These are phyloP conservation scores for Sthenelais limicola DNA, from an alignment of 2,888 invertebrate genomes.

Conservation along the genomic window DNA sequence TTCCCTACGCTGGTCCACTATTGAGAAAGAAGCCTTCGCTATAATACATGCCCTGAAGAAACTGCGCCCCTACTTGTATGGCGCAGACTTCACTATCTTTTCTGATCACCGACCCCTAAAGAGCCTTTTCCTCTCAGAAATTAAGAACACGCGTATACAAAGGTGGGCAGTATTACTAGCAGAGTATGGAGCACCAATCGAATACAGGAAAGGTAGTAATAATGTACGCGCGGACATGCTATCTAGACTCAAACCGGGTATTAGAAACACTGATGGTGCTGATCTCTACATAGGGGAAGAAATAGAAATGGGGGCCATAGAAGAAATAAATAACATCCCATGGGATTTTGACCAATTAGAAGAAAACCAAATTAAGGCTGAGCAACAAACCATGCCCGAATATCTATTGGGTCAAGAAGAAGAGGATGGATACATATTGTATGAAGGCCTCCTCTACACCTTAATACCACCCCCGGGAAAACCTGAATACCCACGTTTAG, in stretches of 20 bases:
- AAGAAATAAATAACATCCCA: no score
- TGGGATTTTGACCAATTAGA: not conserved
- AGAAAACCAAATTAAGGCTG: not conserved
- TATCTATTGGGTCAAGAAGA: not conserved
- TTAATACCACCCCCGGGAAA: not conserved
- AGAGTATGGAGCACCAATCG: conserved; percentile 23
- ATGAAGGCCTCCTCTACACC: not conserved
- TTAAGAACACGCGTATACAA: conserved; percentile 20
- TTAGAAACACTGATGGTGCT: no score
- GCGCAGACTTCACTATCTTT: conserved; percentile 18
- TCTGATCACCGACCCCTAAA: conserved; percentile 35
- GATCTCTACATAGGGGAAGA: not conserved
- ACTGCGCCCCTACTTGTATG: conserved; percentile 33
- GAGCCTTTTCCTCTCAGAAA: conserved; percentile 21
- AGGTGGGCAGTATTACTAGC: conserved; percentile 30
- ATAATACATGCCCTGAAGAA: conserved; percentile 28
- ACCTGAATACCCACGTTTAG: conserved; percentile 7
- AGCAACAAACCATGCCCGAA: not conserved
- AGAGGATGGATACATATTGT: not conserved
- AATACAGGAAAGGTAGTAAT: conserved; percentile 1
- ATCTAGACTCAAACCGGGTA: conserved; percentile 1
- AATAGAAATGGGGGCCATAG: no score
- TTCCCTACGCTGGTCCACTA: not conserved
- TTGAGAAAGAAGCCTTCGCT: conserved; percentile 29
- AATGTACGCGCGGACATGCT: conserved; percentile 26